phyloP scores from a whole-genome alignment of 2,113 vertebrate genomes.

The Sula dactylatra region DNA sequence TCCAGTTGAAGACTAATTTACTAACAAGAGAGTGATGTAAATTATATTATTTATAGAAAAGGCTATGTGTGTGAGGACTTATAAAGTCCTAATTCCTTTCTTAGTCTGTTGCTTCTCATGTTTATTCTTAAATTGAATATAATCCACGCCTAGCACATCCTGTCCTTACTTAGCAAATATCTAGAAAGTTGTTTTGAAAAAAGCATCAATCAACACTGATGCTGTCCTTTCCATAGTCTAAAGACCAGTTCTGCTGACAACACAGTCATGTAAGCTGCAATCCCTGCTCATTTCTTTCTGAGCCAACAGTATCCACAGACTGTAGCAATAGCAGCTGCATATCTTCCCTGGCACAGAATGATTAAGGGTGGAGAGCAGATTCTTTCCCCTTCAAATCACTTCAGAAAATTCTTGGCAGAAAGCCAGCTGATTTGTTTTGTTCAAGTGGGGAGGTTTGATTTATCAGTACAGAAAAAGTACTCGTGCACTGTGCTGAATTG shows the following conservation, averaged over 20 bases:
- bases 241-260: slow-evolving; percentile 6
- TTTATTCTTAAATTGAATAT: neutral
- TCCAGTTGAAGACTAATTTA: neutral
- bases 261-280: neutral
- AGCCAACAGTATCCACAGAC: neutral
- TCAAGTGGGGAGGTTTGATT: neutral
- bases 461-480: slow-evolving; percentile 8
- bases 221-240: neutral
- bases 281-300: neutral
- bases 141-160: neutral
- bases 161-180: neutral
- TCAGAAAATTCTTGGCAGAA: slow-evolving; percentile 42
- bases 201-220: neutral
- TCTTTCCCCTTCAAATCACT: slow-evolving; percentile 56
- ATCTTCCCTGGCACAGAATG: slow-evolving; percentile 48
- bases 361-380: slow-evolving; percentile 53
- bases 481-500: neutral
- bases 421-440: slow-evolving; percentile 34
- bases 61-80: neutral
- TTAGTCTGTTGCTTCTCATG: neutral
- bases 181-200: neutral
- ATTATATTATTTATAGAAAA: neutral
- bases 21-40: neutral
- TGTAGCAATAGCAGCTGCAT: slow-evolving; percentile 48
- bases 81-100: neutral